Base-by-base conservation (phyloP, 1,140 invertebrate species). In the Apis florea region DNA sequence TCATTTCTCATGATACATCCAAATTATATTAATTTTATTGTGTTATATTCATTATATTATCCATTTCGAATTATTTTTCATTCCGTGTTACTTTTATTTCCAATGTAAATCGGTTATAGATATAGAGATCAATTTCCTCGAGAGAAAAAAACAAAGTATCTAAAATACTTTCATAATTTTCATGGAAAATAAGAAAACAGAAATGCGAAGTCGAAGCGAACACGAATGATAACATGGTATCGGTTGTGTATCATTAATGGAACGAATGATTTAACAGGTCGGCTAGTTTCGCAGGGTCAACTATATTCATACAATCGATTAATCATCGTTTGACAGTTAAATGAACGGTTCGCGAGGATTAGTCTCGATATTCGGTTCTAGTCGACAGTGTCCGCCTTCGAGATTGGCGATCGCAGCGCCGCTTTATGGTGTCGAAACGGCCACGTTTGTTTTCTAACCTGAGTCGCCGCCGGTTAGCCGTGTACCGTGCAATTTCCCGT, bases 281-380 rank as follows among this genome's bases (percentile, higher is more conserved):
- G 56, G n/a, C 13, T 40, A 31, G 63, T 66, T 81, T 68, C 49
- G 26, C 49, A 6, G 79, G 79, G 73, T 82, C 79, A 82, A 51
- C 77, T 51, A n/a, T n/a, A 47, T 19, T 40, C 63, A 19, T 5
- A 40, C 31, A 40, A 40, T 47, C 79, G 64, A 76, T 82, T 63
- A 82, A 77, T 82, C 79, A 82, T 26, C 54, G 49, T 68, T 77
- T 67, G 79, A 82, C 79, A 47, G 73, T 76, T 51, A 77, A 82
- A 82, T 69, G 64, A 77, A 61, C 54, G 73, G 79, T 69, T 63
- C 51, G 40, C 54, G 17, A 24, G 47, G 51, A 76, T 82, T 61
- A 63, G 73, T 58, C 40, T 49, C 19, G 53, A 75, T 26, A 49
- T 13, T 61, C 56, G 66, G 21, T 17, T 66, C 68, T 40, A 51